A percentile compares a stretch with the other conserved stretches of the same genome.
These are phyloP conservation scores for Brassicogethes aeneus DNA, from an alignment of 2,888 invertebrate species.

Conservation along the genomic window DNA sequence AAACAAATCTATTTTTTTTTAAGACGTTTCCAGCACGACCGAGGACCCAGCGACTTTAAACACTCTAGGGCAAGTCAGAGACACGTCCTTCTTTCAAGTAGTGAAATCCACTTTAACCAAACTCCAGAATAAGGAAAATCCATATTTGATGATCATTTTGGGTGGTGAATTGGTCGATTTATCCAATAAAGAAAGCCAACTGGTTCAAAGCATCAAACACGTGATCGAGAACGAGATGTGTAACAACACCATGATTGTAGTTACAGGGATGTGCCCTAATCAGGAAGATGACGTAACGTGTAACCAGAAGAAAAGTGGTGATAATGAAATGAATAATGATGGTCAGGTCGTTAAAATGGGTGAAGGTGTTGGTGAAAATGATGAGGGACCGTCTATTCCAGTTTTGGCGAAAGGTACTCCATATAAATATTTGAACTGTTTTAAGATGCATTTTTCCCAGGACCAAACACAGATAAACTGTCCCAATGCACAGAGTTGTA, in stretches of 20 bases:
- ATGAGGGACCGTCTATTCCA: constrained; percentile 13
- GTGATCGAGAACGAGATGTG: constrained; percentile 27
- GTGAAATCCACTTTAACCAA: constrained; percentile 23
- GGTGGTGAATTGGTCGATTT: constrained; percentile 26
- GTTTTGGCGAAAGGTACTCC: constrained; percentile 21
- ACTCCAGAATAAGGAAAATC: constrained; percentile 18
- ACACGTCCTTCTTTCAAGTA: constrained; percentile 23
- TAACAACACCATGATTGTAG: constrained; percentile 25
- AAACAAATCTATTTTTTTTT: neutral
- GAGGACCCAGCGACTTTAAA: neutral
- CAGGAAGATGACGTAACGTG: constrained; percentile 3
- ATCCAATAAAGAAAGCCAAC: constrained; percentile 22
- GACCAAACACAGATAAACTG: constrained; percentile 19
- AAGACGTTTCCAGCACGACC: neutral
- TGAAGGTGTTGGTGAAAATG: neutral
- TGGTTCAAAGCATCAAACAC: constrained; percentile 30
- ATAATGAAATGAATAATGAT: neutral
- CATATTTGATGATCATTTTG: constrained; percentile 27
- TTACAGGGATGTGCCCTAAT: constrained; percentile 26
- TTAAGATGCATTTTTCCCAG: constrained; percentile 13
- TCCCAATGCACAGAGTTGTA: constrained; percentile 18
- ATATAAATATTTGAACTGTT: neutral
- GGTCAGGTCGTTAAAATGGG: no score
- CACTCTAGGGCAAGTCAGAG: constrained; percentile 7
- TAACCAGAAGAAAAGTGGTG: neutral